Evolutionary conservation across 2,888 invertebrate genomes (phyloP).

Genomic region (Sericinus montela): DNA sequence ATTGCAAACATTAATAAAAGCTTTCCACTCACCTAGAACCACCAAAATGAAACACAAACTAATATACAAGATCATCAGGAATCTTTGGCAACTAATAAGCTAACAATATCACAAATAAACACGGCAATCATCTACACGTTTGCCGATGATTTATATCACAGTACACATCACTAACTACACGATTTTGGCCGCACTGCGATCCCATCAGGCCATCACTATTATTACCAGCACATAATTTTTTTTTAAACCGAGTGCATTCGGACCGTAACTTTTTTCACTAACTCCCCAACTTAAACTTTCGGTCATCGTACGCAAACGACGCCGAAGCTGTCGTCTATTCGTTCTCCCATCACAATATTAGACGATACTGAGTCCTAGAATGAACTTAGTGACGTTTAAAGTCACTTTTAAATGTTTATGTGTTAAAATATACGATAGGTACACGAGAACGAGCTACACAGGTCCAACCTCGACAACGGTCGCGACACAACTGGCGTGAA

Average conservation of each 20-base stretch:
- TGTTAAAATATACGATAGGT: slow-evolving; percentile 68
- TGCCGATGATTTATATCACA: slow-evolving; percentile 74
- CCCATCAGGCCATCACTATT: slow-evolving; percentile 73
- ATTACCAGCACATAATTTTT: slow-evolving; percentile 70
- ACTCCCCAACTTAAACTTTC: slow-evolving; percentile 60
- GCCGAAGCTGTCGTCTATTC: slow-evolving; percentile 34
- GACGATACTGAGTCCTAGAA: slow-evolving; percentile 32
- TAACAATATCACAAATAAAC: slow-evolving; percentile 69
- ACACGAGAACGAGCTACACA: slow-evolving; percentile 45
- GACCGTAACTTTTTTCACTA: slow-evolving; percentile 67
- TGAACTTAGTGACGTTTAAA: slow-evolving; percentile 40
- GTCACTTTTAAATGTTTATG: slow-evolving; percentile 63
- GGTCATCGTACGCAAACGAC: slow-evolving; percentile 61
- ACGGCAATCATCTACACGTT: slow-evolving; percentile 74
- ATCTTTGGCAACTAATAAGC: slow-evolving; percentile 79
- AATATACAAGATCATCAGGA: slow-evolving; percentile 79
- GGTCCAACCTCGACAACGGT: slow-evolving; percentile 52
- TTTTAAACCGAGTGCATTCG: slow-evolving; percentile 63
- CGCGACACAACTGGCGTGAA: slow-evolving; percentile 72
- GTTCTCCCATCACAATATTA: slow-evolving; percentile 59
- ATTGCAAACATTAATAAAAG: slow-evolving; percentile 27
- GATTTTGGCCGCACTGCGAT: slow-evolving; percentile 68
- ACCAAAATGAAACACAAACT: slow-evolving; percentile 79
- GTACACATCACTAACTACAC: slow-evolving; percentile 76
- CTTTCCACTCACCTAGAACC: slow-evolving; percentile 72